Base-by-base conservation (phyloP, 2,113 vertebrate genomes). In the Pleuronectes platessa region DNA sequence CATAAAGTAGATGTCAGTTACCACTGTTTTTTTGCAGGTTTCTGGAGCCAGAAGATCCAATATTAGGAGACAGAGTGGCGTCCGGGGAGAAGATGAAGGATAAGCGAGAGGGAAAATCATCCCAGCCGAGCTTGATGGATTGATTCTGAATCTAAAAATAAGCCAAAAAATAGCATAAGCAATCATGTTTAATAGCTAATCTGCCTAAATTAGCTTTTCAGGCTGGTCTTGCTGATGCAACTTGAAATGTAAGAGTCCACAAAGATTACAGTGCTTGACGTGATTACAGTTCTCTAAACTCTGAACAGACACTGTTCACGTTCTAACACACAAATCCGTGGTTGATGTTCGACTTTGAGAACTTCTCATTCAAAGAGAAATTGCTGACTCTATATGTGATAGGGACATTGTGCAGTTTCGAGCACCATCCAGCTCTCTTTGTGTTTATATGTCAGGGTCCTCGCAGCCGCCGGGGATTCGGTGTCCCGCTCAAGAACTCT, bases 401-500 rank as follows among this genome's bases (percentile, higher is more conserved):
- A 5, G 31, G 17, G 6, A 27, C 5, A 2, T 6, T 15, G 26
- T 14, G 7, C 18, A 14, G 54, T 68, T 74, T 78, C 1, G 31
- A 55, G 10, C 49, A 58, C 9, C 54, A 14, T 49, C 21, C 18
- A 65, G 71, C 20, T 3, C 24, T 51, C 31, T 54, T 13, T 72
- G 40, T 27, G 37, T 66, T 59, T n/a, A 66, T 20, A 26, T 24
- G 31, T 45, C 23, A 20, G 8, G 14, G 31, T 71, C 64, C 18
- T 5, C 17, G 15, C 37, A 71, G 56, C 59, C 10, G 18, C 18
- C 49, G 15, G 26, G 23, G 58, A 76, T 26, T 79, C 40, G 5
- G 55, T 23, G 37, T 75, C 37, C 83, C 80, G 78, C 78, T 86
- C 64, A 65, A 84, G 76, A 64, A 74, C 73, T 59, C 78, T 74